phyloP scores from a whole-genome alignment of 2,113 vertebrate species.

The Cynocephalus volans region DNA sequence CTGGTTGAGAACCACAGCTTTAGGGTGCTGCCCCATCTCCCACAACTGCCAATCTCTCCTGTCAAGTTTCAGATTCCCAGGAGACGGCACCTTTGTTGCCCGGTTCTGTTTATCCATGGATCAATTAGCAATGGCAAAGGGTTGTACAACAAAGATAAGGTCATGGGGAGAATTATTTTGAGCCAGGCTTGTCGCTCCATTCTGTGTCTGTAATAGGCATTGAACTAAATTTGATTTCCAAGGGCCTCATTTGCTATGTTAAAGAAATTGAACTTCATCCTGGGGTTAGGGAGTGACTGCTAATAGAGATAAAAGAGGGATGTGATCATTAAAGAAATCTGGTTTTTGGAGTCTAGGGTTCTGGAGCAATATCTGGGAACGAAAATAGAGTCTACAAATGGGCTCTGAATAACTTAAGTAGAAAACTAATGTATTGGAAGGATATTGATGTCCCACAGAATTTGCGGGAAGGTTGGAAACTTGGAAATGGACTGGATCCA shows the following conservation, averaged over 20 bases:
- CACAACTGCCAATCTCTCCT: not conserved
- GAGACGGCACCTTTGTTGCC: not conserved
- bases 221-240: conserved; percentile 52
- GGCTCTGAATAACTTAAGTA: not conserved
- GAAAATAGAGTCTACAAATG: not conserved
- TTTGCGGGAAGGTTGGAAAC: not conserved
- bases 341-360: not conserved
- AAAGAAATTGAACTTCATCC: conserved; percentile 34
- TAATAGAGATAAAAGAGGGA: conserved; percentile 38
- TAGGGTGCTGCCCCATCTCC: not conserved
- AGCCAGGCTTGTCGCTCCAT: conserved; percentile 9
- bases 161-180: conserved; percentile 41
- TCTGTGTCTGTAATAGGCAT: conserved; percentile 36
- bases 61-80: conserved; percentile 43
- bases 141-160: conserved; percentile 2
- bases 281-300: not conserved
- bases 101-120: not conserved
- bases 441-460: not conserved
- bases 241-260: not conserved
- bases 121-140: conserved; percentile 34
- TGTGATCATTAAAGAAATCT: not conserved
- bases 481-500: not conserved
- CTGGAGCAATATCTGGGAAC: not conserved
- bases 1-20: not conserved
- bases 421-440: not conserved